Evolutionary conservation across 37 sponge, comb jelly and placozoan species (phyloP), one percentile per base, ranked within the genome.

Genomic region (Agelas oroides): DNA sequence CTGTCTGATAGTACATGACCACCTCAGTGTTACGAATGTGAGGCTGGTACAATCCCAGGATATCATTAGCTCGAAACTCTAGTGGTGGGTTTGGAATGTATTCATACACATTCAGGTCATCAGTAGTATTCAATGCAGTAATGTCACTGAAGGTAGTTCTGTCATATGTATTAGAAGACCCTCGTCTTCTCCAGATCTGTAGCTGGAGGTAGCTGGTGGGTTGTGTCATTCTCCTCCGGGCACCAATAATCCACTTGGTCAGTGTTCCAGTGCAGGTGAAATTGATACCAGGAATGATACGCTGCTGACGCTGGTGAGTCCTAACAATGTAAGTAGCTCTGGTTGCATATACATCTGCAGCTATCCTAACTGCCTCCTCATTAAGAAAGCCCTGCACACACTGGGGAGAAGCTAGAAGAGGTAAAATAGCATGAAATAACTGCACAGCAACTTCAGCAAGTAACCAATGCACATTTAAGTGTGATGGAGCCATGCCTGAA

Each of bases 181-280:
- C 8, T 19, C 69, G 5, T 6, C 31, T 11, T 12, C 69, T 67
- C 69, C 69, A 67, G 31, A 67, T 33, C 69, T 67, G 69, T 12
- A 67, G 69, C 35, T 67, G 31, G 34, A 34, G 69, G 34, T 28
- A 30, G 5, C 13, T 8, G 20, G 35, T 19, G 13, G 31, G 5
- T 46, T 46, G 46, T 19, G 31, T 32, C 35, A 25, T 1, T 32
- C 5, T 32, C 13, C 35, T 67, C 19, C 8, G 28, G 35, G 34
- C 69, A 67, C n/a, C 69, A 19, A 67, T 33, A 6, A 31, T 67
- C 69, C 69, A 67, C 35, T 67, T 67, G 34, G 69, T 33, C 5
- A 67, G 69, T 6, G 5, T 67, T 18, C 69, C 69, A 19, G 34
- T 19, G 28, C 69, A 67, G 34, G 31, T 28, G 35, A 67, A 67